Evolutionary conservation across 2,888 invertebrate genomes (phyloP).

Genomic region (Lasioglossum villosulum): DNA sequence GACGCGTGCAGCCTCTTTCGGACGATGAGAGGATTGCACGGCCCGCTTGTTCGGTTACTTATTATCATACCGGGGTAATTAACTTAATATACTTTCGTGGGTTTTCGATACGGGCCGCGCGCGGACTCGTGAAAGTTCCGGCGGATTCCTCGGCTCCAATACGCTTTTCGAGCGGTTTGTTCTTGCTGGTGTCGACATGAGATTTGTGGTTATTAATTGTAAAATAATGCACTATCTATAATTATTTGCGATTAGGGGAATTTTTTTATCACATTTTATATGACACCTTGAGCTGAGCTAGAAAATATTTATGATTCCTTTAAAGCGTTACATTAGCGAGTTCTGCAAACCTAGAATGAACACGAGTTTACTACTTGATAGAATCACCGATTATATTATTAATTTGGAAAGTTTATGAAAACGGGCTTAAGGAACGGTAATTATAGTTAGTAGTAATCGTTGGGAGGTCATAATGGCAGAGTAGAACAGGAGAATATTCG

Average conservation of each 20-base stretch:
- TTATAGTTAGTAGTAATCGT: neutral
- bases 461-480: neutral
- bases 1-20: conserved; percentile 12
- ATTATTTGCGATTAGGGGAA: neutral
- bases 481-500: neutral
- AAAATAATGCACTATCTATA: neutral
- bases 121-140: conserved; percentile 8
- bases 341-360: neutral
- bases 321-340: neutral
- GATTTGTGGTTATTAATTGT: too few relatives aligned
- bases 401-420: neutral
- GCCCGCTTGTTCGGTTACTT: neutral
- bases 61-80: conserved; percentile 7
- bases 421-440: neutral
- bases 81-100: neutral
- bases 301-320: neutral
- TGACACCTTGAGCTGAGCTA: neutral
- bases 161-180: neutral
- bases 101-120: conserved; percentile 8
- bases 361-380: neutral
- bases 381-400: neutral
- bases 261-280: neutral
- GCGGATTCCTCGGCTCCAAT: neutral
- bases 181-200: neutral
- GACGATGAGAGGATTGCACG: neutral